These are phyloP conservation scores for Muricea muricata DNA, from an alignment of 92 coral and sea anemone genomes.

Conservation along the genomic window DNA sequence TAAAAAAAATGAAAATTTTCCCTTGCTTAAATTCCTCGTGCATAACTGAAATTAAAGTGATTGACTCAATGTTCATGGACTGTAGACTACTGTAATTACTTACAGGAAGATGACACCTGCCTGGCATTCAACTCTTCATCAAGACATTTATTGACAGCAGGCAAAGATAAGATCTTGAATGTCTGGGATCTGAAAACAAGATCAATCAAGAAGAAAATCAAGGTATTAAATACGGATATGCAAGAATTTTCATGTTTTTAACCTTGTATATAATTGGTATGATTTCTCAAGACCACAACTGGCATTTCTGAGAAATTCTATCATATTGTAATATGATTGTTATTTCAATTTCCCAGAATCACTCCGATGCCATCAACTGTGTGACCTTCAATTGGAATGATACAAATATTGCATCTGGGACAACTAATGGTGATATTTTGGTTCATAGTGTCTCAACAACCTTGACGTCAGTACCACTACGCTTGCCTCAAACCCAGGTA, in stretches of 20 bases:
- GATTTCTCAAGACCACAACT: too few species aligned
- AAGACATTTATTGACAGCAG: conserved; percentile 85
- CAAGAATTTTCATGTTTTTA: too few species aligned
- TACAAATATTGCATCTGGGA: conserved; percentile 94
- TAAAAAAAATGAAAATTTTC: too few species aligned
- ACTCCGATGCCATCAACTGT: conserved; percentile 86
- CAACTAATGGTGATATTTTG: conserved; percentile 84
- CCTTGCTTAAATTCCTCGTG: too few species aligned
- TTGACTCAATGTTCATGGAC: too few species aligned
- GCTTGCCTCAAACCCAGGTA: conserved; percentile 94
- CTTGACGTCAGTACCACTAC: conserved; percentile 82
- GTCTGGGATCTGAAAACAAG: conserved; percentile 94
- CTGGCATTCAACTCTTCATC: conserved; percentile 95
- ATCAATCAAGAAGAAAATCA: conserved; percentile 77
- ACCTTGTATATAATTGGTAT: too few species aligned
- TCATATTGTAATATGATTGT: too few species aligned
- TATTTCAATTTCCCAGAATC: conserved; percentile 65
- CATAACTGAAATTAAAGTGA: not conserved
- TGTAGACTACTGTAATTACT: not conserved
- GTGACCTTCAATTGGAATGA: conserved; percentile 92
- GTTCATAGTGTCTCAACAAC: conserved; percentile 93
- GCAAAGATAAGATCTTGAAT: conserved; percentile 78
- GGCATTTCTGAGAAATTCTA: too few species aligned
- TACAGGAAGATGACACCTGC: conserved; percentile 89
- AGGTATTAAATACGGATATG: not conserved